These are phyloP conservation scores for Arenaria interpres DNA, from an alignment of 2,113 vertebrate species.

Conservation along the genomic window DNA sequence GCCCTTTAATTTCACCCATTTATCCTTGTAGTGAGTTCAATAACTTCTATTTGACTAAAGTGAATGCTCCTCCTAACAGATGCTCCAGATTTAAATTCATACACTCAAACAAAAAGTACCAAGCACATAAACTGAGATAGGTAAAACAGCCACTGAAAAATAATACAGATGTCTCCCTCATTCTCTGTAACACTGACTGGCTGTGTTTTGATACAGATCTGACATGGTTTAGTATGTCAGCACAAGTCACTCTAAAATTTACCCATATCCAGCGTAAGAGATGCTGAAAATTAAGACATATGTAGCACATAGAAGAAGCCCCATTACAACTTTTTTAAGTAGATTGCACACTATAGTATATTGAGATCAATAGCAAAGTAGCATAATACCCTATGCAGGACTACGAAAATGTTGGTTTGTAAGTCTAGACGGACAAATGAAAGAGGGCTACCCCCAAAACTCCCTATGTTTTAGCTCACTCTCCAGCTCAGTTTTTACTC, in stretches of 20 bases:
- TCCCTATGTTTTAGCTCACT: neutral
- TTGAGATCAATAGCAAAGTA: neutral
- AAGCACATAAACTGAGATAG: neutral
- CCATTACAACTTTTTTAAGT: neutral
- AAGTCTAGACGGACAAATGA: neutral
- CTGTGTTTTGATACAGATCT: neutral
- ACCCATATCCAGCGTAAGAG: neutral
- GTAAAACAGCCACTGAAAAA: neutral
- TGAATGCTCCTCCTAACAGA: slow-evolving; percentile 13
- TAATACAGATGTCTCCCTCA: neutral
- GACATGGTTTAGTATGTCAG: neutral
- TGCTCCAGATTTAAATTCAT: slow-evolving; percentile 18
- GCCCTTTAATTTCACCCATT: slow-evolving; percentile 61
- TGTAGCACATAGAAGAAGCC: neutral
- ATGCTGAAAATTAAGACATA: neutral
- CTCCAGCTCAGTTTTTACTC: neutral
- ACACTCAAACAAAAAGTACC: neutral
- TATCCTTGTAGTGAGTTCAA: slow-evolving; percentile 45
- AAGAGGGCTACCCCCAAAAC: neutral
- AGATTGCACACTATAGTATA: neutral
- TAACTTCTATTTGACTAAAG: slow-evolving; percentile 45
- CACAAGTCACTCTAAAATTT: neutral
- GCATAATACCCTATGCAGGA: neutral
- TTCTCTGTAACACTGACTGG: neutral
- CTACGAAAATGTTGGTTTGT: neutral